phyloP scores from a whole-genome alignment of 2,888 invertebrate species.

The Andrena hattorfiana region DNA sequence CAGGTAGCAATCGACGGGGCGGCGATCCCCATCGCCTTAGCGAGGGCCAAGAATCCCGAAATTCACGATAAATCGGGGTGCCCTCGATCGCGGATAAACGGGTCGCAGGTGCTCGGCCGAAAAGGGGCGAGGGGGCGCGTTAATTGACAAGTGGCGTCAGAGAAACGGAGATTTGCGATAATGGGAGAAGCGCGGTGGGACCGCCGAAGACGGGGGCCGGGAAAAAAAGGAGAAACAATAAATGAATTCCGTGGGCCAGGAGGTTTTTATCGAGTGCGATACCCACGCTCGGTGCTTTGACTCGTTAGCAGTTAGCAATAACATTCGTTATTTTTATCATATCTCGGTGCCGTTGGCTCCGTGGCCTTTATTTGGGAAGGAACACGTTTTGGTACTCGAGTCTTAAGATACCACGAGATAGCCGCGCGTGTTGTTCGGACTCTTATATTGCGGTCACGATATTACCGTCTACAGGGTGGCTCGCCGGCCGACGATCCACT shows the following conservation, averaged over 20 bases:
- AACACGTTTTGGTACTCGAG: conserved; percentile 84
- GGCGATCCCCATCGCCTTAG: conserved; percentile 12
- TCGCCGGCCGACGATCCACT: conserved; percentile 36
- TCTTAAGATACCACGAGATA: conserved; percentile 81
- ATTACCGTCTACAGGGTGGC: conserved; percentile 71
- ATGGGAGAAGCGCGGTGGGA: conserved; percentile 57
- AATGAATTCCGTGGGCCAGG: conserved; percentile 72
- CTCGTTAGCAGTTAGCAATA: conserved; percentile 84
- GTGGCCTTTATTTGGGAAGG: conserved; percentile 81
- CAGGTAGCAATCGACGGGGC: conserved; percentile 14
- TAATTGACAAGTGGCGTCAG: conserved; percentile 80
- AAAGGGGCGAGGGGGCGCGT: conserved; percentile 61
- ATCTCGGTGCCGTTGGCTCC: conserved; percentile 74
- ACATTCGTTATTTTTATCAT: conserved; percentile 84
- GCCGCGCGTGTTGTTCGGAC: conserved; percentile 71
- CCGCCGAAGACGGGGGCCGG: conserved; percentile 12
- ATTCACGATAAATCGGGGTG: conserved; percentile 65
- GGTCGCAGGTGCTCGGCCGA: conserved; percentile 43
- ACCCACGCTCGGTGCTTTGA: conserved; percentile 80
- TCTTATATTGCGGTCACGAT: conserved; percentile 74
- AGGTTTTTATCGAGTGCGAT: conserved; percentile 77
- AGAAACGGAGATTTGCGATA: conserved; percentile 77
- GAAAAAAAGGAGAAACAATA: conserved; percentile 63
- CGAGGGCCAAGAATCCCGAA: conserved; percentile 46
- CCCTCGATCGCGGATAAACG: conserved; percentile 41